Percentiles rank a stretch among this genome's conserved stretches.
These are phyloP conservation scores for Pungitius pungitius DNA, from an alignment of 2,113 vertebrate species.

Conservation along the genomic window DNA sequence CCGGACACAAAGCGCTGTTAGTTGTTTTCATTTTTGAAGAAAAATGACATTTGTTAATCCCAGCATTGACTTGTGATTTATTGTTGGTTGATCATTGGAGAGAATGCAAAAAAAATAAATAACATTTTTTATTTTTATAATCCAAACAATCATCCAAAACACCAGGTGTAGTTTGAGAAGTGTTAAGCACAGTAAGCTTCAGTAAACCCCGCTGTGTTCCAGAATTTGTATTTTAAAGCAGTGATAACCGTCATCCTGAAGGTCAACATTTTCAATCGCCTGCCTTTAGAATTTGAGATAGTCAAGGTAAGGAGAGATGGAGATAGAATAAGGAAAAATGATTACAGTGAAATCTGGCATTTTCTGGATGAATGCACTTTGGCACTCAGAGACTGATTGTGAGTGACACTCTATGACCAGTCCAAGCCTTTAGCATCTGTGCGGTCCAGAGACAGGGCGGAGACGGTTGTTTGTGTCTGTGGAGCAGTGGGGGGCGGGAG, in stretches of 20 bases:
- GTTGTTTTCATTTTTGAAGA: neutral
- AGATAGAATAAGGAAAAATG: slow-evolving; percentile 71
- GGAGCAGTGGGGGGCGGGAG: too few relatives aligned
- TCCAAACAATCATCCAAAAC: slow-evolving; percentile 30
- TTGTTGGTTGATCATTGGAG: neutral
- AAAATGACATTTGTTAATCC: neutral
- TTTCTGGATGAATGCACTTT: slow-evolving; percentile 78
- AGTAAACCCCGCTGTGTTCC: slow-evolving; percentile 29
- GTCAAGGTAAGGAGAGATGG: slow-evolving; percentile 58
- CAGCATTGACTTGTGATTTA: neutral
- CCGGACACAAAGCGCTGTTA: neutral
- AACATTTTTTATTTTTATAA: slow-evolving; percentile 13
- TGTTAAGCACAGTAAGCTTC: slow-evolving; percentile 20
- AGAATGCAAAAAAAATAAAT: neutral
- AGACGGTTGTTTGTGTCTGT: slow-evolving; percentile 3
- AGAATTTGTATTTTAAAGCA: slow-evolving; percentile 50
- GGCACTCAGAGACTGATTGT: slow-evolving; percentile 71
- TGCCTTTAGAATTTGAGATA: slow-evolving; percentile 50
- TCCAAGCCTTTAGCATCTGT: slow-evolving; percentile 69
- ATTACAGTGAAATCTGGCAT: slow-evolving; percentile 76
- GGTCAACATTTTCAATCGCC: slow-evolving; percentile 69
- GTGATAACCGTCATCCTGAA: slow-evolving; percentile 67
- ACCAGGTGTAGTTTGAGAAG: slow-evolving; percentile 25
- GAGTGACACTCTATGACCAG: slow-evolving; percentile 75
- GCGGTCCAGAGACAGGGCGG: slow-evolving; percentile 53